Conservation (phyloP, 2,888 invertebrate genomes). For the Seira musarum region DNA sequence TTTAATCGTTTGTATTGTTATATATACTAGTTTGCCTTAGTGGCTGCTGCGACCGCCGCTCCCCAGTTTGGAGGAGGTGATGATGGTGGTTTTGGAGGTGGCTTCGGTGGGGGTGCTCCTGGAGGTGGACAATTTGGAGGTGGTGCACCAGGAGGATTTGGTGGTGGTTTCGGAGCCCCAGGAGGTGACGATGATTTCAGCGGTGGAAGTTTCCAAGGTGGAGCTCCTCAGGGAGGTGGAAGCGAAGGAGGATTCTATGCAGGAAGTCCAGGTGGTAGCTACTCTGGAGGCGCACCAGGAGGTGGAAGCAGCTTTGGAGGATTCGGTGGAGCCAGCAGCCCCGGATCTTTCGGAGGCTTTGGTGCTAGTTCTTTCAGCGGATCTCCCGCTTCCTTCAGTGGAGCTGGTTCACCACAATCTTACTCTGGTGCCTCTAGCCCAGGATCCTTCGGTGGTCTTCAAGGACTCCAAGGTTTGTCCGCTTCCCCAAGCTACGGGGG, state of each 20-base stretch:
- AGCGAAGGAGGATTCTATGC: conserved; percentile 35
- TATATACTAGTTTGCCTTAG: conserved; percentile 64
- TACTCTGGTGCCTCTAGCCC: neutral
- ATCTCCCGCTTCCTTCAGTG: conserved; percentile 25
- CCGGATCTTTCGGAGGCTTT: conserved; percentile 42
- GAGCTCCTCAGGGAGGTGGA: conserved; percentile 30
- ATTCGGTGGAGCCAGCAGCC: conserved; percentile 40
- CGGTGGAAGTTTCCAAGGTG: conserved; percentile 38
- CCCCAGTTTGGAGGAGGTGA: conserved; percentile 61
- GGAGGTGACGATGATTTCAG: conserved; percentile 39
- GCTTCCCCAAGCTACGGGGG: conserved; percentile 32
- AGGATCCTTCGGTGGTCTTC: conserved; percentile 25
- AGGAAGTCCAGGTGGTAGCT: conserved; percentile 41
- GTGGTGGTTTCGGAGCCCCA: conserved; percentile 43
- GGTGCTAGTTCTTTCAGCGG: conserved; percentile 43
- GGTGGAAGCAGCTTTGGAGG: conserved; percentile 43
- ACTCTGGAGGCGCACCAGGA: conserved; percentile 28
- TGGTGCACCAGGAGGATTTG: conserved; percentile 24
- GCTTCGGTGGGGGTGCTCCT: conserved; percentile 52
- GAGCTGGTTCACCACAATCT: neutral
- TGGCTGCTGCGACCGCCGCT: conserved; percentile 57
- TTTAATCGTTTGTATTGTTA: conserved; percentile 5
- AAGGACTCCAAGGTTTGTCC: conserved; percentile 33
- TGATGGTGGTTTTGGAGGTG: conserved; percentile 41
- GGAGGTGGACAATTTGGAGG: conserved; percentile 33